These are phyloP conservation scores for Oxyscelio sp. DNA, from an alignment of 2,888 invertebrate genomes.

Conservation along the genomic window DNA sequence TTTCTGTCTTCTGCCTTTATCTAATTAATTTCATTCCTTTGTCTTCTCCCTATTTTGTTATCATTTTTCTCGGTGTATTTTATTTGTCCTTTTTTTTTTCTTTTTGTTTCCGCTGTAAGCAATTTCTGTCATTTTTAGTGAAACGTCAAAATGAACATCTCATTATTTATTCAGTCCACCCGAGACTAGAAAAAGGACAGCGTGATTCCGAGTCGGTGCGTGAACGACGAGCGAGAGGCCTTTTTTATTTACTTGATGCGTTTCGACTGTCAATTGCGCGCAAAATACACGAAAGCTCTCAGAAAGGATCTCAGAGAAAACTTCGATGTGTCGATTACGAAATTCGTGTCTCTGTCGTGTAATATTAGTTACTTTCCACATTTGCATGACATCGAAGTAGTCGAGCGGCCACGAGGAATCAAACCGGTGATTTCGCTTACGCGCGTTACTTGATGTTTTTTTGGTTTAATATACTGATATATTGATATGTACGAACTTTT, in stretches of 20 bases:
- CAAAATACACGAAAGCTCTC: slow-evolving; percentile 22
- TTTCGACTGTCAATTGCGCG: slow-evolving; percentile 26
- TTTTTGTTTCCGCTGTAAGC: slow-evolving; percentile 23
- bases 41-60: slow-evolving; percentile 21
- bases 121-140: not conserved
- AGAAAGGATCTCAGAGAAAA: slow-evolving; percentile 28
- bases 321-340: slow-evolving; percentile 26
- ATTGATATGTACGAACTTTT: not conserved
- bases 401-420: not conserved
- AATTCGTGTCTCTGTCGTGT: slow-evolving; percentile 1
- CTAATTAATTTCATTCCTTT: slow-evolving; percentile 23
- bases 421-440: not conserved
- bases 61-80: slow-evolving; percentile 37
- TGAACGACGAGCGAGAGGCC: slow-evolving; percentile 7
- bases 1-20: slow-evolving; percentile 43
- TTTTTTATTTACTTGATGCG: not conserved
- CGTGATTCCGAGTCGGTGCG: slow-evolving; percentile 25
- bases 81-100: not conserved
- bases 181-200: not conserved
- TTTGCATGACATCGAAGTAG: slow-evolving; percentile 11
- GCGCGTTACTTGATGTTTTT: not conserved
- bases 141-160: slow-evolving; percentile 5
- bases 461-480: not conserved
- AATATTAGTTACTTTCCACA: slow-evolving; percentile 7
- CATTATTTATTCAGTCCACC: not conserved